Evolutionary conservation across 2,888 invertebrate species (phyloP), one percentile per base, ranked within the genome.

Genomic region (Heliconius cydno): DNA sequence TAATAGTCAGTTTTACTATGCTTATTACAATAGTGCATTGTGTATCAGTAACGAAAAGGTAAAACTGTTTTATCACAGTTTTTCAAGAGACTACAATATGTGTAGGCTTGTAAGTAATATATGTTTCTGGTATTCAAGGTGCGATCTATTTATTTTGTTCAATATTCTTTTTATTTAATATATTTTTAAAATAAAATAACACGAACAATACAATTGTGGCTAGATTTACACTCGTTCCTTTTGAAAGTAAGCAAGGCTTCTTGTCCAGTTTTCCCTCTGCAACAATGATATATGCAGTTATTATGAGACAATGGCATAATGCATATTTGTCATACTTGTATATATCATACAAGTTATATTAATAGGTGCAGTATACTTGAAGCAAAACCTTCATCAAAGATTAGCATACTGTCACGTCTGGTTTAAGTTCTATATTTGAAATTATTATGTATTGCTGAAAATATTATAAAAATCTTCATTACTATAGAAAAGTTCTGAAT

Each of bases 351-450:
- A 80, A 71, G 70, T 76, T 81, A 34, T 79, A 82, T 82, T 84
- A 82, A 82, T 83, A 82, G 79, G 82, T 83, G 80, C 81, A 79
- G 78, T 84, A 82, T 79, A 83, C 81, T 79, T 79, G 77, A 78
- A 73, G 82, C 79, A 79, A 83, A 82, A 83, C 83, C 83, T 84
- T 84, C 82, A 78, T 72, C 25, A 71, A 71, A 80, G 81, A 84
- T 84, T 82, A 84, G 80, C 83, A 82, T 81, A 80, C 71, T 81
- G 83, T 79, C 80, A 81, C 83, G 83, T 83, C 82, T 79, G 72
- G 72, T 82, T 77, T 78, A 76, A 80, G 68, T 80, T 81, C 76
- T 77, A 67, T 82, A 80, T 81, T 81, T 81, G 25, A 66, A 76
- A 57, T 80, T 72, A 82, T 82, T 79, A 80, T 57, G 34, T 66